Evolutionary conservation across 2,113 vertebrate species (phyloP).

Genomic region (Formicarius rufipectus): DNA sequence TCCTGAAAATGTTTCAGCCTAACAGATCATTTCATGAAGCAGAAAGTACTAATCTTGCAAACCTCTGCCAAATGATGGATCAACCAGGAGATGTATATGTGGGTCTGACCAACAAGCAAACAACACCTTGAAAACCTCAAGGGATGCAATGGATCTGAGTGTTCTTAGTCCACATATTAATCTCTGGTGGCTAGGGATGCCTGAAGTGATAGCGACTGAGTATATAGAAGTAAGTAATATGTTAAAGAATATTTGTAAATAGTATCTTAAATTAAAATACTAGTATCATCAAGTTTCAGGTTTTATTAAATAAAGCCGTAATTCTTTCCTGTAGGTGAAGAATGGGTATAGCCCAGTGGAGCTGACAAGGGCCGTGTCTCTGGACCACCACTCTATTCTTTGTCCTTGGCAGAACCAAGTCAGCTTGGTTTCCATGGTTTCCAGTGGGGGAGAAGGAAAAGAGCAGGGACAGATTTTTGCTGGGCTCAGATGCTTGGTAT

Average conservation of each 20-base stretch:
- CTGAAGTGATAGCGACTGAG: neutral
- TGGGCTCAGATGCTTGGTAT: slow-evolving; percentile 24
- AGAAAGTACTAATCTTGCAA: neutral
- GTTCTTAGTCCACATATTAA: neutral
- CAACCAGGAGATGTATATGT: neutral
- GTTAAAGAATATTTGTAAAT: neutral
- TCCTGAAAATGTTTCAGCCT: neutral
- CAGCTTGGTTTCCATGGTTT: slow-evolving; percentile 55
- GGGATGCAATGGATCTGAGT: neutral
- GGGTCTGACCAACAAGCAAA: neutral
- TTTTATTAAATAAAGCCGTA: neutral
- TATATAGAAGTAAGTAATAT: neutral
- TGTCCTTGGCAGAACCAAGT: neutral
- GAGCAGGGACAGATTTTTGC: slow-evolving; percentile 31
- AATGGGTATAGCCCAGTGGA: neutral
- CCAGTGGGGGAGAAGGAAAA: neutral
- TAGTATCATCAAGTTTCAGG: neutral
- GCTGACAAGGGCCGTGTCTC: neutral
- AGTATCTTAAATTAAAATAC: neutral
- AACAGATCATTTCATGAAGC: neutral
- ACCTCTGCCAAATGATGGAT: neutral
- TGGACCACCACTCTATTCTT: neutral
- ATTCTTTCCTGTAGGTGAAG: neutral
- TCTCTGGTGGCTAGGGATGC: neutral
- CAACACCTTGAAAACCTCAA: neutral